Conservation (phyloP, 1,140 invertebrate species). For the Drosophila lini region DNA sequence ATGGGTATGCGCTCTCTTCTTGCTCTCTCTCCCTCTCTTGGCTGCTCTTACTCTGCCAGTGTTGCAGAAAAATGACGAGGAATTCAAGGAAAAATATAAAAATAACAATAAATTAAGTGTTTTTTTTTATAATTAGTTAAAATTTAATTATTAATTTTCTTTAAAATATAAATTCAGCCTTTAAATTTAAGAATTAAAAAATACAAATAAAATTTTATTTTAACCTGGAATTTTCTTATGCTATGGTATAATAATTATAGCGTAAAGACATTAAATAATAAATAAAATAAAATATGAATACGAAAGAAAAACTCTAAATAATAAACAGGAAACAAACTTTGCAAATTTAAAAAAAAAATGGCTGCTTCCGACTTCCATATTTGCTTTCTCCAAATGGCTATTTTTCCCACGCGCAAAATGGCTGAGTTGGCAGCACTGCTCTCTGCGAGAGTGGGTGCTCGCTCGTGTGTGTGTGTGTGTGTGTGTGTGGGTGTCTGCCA, state of each 20-base stretch:
- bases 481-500: constrained; percentile 6
- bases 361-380: constrained; percentile 14
- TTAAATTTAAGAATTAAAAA: too few species aligned
- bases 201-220: too few species aligned
- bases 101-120: background rate
- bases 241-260: too few species aligned
- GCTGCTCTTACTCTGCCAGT: constrained; percentile 7
- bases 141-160: too few species aligned
- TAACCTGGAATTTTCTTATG: too few species aligned
- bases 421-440: constrained; percentile 24
- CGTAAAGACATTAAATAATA: too few species aligned
- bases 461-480: constrained; percentile 9
- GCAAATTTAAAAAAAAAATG: constrained; percentile 3
- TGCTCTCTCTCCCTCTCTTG: background rate
- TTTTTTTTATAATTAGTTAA: background rate
- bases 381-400: constrained; percentile 12
- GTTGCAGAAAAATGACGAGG: background rate
- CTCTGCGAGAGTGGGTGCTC: constrained; percentile 10
- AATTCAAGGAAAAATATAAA: background rate
- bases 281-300: too few species aligned
- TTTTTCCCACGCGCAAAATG: constrained; percentile 15
- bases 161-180: too few species aligned
- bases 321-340: background rate
- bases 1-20: constrained; percentile 10
- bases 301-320: background rate